These are phyloP conservation scores for Diploscapter pachys DNA, from an alignment of 1,140 invertebrate genomes.

Conservation along the genomic window DNA sequence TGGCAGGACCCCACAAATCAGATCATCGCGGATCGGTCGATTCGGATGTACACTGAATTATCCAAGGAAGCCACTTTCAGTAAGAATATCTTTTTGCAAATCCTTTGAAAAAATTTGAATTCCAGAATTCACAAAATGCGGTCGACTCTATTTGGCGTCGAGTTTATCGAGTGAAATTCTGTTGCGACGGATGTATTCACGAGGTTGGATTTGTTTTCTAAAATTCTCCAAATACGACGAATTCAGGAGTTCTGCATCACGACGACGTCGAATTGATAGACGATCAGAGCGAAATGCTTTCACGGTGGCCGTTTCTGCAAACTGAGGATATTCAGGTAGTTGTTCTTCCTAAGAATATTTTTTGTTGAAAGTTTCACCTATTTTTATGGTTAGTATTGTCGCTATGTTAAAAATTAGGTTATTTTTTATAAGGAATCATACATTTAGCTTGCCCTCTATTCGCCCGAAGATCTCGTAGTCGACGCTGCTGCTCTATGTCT, in stretches of 20 bases:
- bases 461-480: constrained; percentile 84
- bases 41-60: constrained; percentile 77
- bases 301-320: constrained; percentile 76
- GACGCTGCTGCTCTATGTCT: constrained; percentile 79
- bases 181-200: constrained; percentile 31
- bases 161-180: constrained; percentile 30
- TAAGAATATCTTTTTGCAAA: constrained; percentile 1
- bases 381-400: too few species aligned
- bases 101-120: neutral
- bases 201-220: constrained; percentile 3
- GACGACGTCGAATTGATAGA: constrained; percentile 49
- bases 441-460: constrained; percentile 77
- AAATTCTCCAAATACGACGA: too few species aligned
- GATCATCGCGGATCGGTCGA: constrained; percentile 76
- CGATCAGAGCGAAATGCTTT: constrained; percentile 68
- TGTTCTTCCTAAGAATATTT: neutral
- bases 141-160: constrained; percentile 54
- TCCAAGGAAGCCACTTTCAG: constrained; percentile 68
- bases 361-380: too few species aligned
- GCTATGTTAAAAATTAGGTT: neutral
- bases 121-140: constrained; percentile 46
- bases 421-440: neutral
- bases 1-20: constrained; percentile 75
- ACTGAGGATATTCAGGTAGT: constrained; percentile 73
- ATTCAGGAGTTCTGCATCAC: neutral